Evolutionary conservation across 2,888 invertebrate genomes (phyloP), one percentile per base, ranked within the genome.

Genomic region (Ichneumoninae sp.): DNA sequence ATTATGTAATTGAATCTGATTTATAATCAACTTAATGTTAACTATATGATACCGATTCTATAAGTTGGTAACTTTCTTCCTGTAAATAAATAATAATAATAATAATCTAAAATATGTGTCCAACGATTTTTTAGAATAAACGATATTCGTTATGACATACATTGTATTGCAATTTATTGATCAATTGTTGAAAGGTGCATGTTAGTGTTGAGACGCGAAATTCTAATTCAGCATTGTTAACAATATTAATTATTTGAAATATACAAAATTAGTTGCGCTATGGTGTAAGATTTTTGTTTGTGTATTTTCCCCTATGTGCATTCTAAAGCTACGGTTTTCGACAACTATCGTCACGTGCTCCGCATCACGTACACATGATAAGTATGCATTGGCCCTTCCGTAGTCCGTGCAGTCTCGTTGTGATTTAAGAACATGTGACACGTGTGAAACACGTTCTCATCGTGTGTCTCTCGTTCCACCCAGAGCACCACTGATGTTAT

Each of bases 301-400:
- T 8, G 0, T 54, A 8, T 19, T n/a, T 19, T n/a, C 7, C 19
- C 19, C 3, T 54, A 7, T 19, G 19, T 3, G 16, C 16, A 50
- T 52, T 30, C 16, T n/a, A 16, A 33, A 30, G n/a, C 8, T 8
- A 69, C n/a, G n/a, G 52, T 52, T 54, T 8, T 16, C n/a, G 44
- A n/a, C 44, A 30, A 30, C 1, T 26, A 7, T 40, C 16, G 50
- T 10, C 13, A 75, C 75, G 75, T 75, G 75, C 19, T 36, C 13
- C 16, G 16, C 19, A 50, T 33, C 75, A 33, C 75, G 75, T 75
- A 52, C 19, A 6, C 74, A 7, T 13, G 10, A 47, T 47, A 50
- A 36, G 30, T 26, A 26, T 50, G 50, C 6, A 33, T 47, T 65
- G 16, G 52, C 65, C 66, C 36, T 65, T 7, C 7, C 16, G 52